Evolutionary conservation across 2,113 vertebrate genomes (phyloP).

Genomic region (Lynx canadensis): DNA sequence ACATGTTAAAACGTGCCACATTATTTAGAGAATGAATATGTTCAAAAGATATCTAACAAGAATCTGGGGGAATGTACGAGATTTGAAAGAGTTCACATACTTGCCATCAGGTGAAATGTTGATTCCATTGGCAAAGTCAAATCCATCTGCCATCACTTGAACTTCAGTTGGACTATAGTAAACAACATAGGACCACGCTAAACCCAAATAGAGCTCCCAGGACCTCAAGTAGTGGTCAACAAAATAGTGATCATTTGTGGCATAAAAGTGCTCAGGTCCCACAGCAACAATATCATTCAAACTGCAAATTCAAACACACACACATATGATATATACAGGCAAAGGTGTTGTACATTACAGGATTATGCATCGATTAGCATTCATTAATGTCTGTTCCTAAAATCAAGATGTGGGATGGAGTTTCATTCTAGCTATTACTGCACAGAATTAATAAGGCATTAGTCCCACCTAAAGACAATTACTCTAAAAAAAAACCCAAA

Average conservation of each 20-base stretch:
- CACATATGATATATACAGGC: neutral
- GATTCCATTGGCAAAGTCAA: conserved; percentile 93
- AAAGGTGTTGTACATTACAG: too few relatives aligned
- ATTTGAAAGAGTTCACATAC: conserved; percentile 82
- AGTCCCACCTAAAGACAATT: neutral
- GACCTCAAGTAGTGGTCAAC: conserved; percentile 67
- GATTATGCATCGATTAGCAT: fast-evolving
- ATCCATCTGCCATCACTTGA: conserved; percentile 89
- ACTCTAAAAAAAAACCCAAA: neutral
- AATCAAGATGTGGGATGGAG: neutral
- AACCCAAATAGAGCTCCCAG: conserved; percentile 86
- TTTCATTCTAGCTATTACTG: neutral
- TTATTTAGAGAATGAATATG: neutral
- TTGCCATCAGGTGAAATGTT: conserved; percentile 92
- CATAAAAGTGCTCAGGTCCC: conserved; percentile 93
- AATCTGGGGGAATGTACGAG: neutral
- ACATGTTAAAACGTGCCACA: neutral
- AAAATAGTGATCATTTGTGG: conserved; percentile 95
- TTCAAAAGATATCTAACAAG: neutral
- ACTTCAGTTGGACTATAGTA: conserved; percentile 93
- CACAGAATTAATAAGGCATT: neutral
- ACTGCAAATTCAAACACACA: conserved; percentile 82
- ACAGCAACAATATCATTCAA: conserved; percentile 93
- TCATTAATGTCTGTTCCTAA: neutral
- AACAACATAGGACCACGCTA: conserved; percentile 90